Base-by-base conservation (phyloP, 2,113 vertebrate species). In the Vidua macroura region DNA sequence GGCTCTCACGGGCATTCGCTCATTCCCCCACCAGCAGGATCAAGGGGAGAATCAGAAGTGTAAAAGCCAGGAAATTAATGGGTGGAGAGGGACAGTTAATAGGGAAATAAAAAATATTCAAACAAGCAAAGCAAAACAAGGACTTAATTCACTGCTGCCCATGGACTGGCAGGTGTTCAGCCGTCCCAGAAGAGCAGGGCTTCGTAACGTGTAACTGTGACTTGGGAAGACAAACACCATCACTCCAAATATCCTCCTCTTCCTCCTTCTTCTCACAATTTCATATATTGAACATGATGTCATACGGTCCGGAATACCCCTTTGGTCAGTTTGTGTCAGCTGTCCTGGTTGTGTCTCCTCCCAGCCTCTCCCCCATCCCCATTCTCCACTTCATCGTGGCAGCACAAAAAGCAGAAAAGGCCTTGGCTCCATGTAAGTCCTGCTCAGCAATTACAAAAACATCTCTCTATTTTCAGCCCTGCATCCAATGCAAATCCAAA, bases 121-220 rank as follows among this genome's bases (percentile, higher is more conserved):
- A 43, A 51, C 8, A 21, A 76, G 25, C 21, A 51, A 59, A 67
- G 31, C 44, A 67, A 58, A 35, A 9, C 35, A 35, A 43, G 21
- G 44, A 43, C 18, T 43, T 51, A 25, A 67, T 53, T 44, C 21
- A 46, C 27, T 63, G 33, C 31, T 62, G 59, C 39, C 56, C 33
- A 25, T 31, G 31, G 67, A 25, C 27, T 46, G 48, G 21, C 21
- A 62, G 37, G 39, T 62, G 33, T 37, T 72, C 56, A 63, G 33
- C 27, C 39, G 44, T 11, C 20, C 7, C 39, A 27, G 27, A 30
- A 53, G 16, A 55, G 14, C 58, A 27, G 14, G 48, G 27, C 58
- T 33, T 17, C 14, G 9, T 63, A 8, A 63, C 27, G 73, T 0
- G 0, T 46, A 46, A 46, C 3, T 2, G 27, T 55, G 49, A 46